phyloP scores from a whole-genome alignment of 1,140 invertebrate species.

The Drosophila bipectinata region DNA sequence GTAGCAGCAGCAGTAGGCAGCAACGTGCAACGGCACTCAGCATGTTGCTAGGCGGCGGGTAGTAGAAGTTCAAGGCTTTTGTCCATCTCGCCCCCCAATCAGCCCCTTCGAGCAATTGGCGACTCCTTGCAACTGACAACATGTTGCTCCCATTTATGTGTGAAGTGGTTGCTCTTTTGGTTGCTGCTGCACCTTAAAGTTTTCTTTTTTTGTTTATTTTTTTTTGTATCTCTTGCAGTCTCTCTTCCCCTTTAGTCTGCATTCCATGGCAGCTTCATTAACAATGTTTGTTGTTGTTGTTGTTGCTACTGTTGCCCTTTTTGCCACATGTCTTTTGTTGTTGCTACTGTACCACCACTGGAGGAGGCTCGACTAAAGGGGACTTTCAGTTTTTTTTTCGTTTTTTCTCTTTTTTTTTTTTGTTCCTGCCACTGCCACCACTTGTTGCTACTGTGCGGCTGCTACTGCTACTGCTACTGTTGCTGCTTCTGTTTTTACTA shows the following conservation, averaged over 20 bases:
- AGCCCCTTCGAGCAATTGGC: background rate
- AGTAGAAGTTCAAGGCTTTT: conserved; percentile 31
- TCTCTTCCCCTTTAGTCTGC: conserved; percentile 40
- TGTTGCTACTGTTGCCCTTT: conserved; percentile 66
- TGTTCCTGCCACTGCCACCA: background rate
- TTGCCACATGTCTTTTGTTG: conserved; percentile 41
- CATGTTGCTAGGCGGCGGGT: conserved; percentile 48
- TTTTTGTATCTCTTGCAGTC: background rate
- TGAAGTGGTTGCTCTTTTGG: conserved; percentile 55
- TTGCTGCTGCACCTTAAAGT: conserved; percentile 12
- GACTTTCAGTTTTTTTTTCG: conserved; percentile 61
- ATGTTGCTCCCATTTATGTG: conserved; percentile 82
- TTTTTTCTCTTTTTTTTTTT: conserved; percentile 4
- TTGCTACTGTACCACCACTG: conserved; percentile 8
- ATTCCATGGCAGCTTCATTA: conserved; percentile 81
- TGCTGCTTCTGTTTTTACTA: conserved; percentile 69
- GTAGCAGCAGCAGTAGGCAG: background rate
- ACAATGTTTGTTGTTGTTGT: conserved; percentile 72
- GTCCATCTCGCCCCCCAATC: background rate
- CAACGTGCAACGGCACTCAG: conserved; percentile 49
- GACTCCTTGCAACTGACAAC: conserved; percentile 52
- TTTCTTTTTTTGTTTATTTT: background rate
- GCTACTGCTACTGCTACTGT: conserved; percentile 28
- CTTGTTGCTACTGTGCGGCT: conserved; percentile 2
- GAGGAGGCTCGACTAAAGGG: conserved; percentile 25